These are phyloP conservation scores for Cantharis flavilabris DNA, from an alignment of 2,888 invertebrate genomes.

Conservation along the genomic window DNA sequence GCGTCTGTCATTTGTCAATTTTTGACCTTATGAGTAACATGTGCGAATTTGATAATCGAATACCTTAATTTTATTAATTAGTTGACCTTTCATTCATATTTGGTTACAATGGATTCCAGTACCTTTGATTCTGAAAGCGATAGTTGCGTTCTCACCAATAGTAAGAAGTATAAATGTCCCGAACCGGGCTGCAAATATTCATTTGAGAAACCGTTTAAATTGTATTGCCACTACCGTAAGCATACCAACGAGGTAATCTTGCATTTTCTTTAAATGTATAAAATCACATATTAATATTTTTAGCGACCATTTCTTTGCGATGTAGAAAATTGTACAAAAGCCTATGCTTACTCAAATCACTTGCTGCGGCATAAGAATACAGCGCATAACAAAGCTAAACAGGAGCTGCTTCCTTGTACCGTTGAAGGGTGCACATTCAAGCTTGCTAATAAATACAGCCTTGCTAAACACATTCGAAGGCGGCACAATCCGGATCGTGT, in stretches of 20 bases:
- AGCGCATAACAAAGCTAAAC: slow-evolving; percentile 31
- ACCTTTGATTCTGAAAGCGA: not conserved
- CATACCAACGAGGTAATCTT: slow-evolving; percentile 34
- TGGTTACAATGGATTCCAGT: not conserved
- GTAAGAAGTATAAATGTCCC: not conserved
- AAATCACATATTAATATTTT: slow-evolving; percentile 2
- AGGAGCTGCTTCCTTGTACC: slow-evolving; percentile 29
- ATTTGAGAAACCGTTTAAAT: not conserved
- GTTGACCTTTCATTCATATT: not conserved
- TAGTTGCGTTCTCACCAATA: not conserved
- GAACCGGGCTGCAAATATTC: not conserved
- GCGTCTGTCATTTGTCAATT: not conserved
- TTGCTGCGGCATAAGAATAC: slow-evolving; percentile 40
- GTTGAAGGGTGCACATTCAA: slow-evolving; percentile 37
- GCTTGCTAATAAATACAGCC: slow-evolving; percentile 41
- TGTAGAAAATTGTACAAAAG: slow-evolving; percentile 37
- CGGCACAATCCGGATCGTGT: slow-evolving; percentile 34
- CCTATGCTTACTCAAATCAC: slow-evolving; percentile 42
- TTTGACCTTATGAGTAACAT: not conserved
- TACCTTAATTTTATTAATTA: not conserved
- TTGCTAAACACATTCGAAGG: slow-evolving; percentile 41
- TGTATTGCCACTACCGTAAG: slow-evolving; percentile 25
- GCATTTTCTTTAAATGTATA: not conserved
- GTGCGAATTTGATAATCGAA: not conserved
- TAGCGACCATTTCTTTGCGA: slow-evolving; percentile 42